Evolutionary conservation across 2,888 invertebrate species (phyloP).

Genomic region (Chelonus formosanus): DNA sequence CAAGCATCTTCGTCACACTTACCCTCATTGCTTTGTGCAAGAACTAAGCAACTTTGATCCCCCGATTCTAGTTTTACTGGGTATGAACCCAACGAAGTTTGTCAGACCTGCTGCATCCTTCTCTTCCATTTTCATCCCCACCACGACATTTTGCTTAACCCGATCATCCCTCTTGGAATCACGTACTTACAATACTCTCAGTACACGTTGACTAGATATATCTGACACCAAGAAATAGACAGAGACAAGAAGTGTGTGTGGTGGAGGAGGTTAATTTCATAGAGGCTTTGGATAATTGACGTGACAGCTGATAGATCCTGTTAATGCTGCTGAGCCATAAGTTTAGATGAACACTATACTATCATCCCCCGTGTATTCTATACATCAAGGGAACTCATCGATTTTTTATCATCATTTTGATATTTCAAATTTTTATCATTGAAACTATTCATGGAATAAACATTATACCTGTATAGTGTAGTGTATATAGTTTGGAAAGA

Average conservation of each 20-base stretch:
- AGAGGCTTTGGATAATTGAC: conserved; percentile 28
- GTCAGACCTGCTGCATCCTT: conserved; percentile 7
- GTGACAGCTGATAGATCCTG: conserved; percentile 28
- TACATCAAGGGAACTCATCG: background rate
- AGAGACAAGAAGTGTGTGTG: background rate
- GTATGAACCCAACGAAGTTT: conserved; percentile 26
- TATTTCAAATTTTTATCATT: too few relatives aligned
- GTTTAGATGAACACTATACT: conserved; percentile 11
- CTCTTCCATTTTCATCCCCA: conserved; percentile 10
- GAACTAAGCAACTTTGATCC: conserved; percentile 55
- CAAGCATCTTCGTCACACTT: conserved; percentile 4
- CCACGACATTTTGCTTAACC: conserved; percentile 29
- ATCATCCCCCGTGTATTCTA: conserved; percentile 4
- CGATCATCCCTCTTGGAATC: conserved; percentile 35
- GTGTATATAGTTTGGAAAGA: too few relatives aligned
- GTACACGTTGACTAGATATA: conserved; percentile 21
- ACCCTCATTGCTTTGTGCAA: conserved; percentile 33
- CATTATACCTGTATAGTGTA: too few relatives aligned
- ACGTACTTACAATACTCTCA: conserved; percentile 32
- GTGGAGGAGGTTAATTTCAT: conserved; percentile 18
- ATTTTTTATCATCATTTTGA: too few relatives aligned
- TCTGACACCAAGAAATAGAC: conserved; percentile 15
- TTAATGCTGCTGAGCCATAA: conserved; percentile 17
- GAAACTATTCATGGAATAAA: too few relatives aligned
- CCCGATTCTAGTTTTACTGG: conserved; percentile 49